These are phyloP conservation scores for Hydrotaea diabolus DNA, from an alignment of 2,888 invertebrate genomes.

Conservation along the genomic window DNA sequence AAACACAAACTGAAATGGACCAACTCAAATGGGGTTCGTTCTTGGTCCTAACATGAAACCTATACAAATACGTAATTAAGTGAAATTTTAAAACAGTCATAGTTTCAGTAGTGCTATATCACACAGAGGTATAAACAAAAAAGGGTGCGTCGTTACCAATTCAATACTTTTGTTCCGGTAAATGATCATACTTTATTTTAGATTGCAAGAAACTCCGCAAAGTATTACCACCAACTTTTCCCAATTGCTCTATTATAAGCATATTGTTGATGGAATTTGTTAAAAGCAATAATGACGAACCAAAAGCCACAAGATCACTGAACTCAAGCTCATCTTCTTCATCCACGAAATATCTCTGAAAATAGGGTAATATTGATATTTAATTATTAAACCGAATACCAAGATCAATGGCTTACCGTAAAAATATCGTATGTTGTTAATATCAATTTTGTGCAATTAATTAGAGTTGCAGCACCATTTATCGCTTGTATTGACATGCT, in stretches of 20 bases:
- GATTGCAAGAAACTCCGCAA: slow-evolving; percentile 32
- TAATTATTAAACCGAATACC: not conserved
- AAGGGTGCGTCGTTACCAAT: too few relatives aligned
- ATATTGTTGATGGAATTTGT: slow-evolving; percentile 78
- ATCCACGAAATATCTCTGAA: slow-evolving; percentile 49
- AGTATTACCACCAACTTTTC: slow-evolving; percentile 45
- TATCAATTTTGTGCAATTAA: slow-evolving; percentile 49
- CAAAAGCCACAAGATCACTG: slow-evolving; percentile 66
- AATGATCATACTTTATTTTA: slow-evolving; percentile 43
- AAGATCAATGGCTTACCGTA: slow-evolving; percentile 42
- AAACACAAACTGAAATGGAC: too few relatives aligned
- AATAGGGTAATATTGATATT: not conserved
- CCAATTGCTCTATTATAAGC: slow-evolving; percentile 43
- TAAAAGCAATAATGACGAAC: slow-evolving; percentile 76
- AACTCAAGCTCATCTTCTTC: slow-evolving; percentile 40
- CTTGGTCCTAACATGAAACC: too few relatives aligned
- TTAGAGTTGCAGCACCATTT: slow-evolving; percentile 41
- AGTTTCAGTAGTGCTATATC: too few relatives aligned
- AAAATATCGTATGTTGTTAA: slow-evolving; percentile 49
- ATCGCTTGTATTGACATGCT: slow-evolving; percentile 40
- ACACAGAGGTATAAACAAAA: too few relatives aligned
- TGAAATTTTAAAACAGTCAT: too few relatives aligned
- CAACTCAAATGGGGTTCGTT: too few relatives aligned
- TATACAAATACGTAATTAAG: too few relatives aligned
- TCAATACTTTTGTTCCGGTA: too few relatives aligned